Evolutionary conservation across 2,888 invertebrate genomes (phyloP).

Genomic region (Oscheius myriophilus): DNA sequence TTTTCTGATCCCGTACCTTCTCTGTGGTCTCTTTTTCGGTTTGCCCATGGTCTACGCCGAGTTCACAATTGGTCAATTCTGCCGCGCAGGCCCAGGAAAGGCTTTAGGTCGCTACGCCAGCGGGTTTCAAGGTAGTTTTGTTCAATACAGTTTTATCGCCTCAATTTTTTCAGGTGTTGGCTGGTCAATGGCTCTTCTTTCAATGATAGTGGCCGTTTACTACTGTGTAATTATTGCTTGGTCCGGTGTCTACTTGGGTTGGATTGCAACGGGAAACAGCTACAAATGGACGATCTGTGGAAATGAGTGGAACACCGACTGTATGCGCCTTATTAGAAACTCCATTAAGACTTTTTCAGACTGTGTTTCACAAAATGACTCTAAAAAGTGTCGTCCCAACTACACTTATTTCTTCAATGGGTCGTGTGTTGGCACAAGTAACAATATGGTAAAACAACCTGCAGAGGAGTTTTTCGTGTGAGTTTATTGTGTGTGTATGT

Average conservation of each 20-base stretch:
- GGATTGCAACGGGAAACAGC: constrained; percentile 32
- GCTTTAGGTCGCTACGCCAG: constrained; percentile 15
- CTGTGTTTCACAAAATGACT: constrained; percentile 2
- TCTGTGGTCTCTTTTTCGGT: constrained; percentile 70
- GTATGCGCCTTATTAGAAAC: constrained; percentile 1
- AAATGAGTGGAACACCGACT: constrained; percentile 37
- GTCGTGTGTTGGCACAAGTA: constrained; percentile 11
- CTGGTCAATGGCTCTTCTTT: constrained; percentile 90
- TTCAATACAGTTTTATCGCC: too few relatives aligned
- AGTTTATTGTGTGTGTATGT: too few relatives aligned
- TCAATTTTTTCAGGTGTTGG: constrained; percentile 84
- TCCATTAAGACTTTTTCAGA: too few relatives aligned
- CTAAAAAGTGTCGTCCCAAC: neutral
- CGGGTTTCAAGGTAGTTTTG: constrained; percentile 17
- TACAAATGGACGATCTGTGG: constrained; percentile 33
- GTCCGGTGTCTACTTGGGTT: constrained; percentile 55
- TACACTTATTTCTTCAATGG: constrained; percentile 30
- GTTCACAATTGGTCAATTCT: constrained; percentile 68
- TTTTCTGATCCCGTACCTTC: constrained; percentile 71
- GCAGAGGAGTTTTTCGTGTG: constrained; percentile 13
- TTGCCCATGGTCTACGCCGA: constrained; percentile 71
- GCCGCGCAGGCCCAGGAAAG: constrained; percentile 6
- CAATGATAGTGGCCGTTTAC: constrained; percentile 77
- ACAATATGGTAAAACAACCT: neutral
- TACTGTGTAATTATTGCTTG: constrained; percentile 64